phyloP scores from a whole-genome alignment of 2,113 vertebrate species.

The Atrichornis clamosus region DNA sequence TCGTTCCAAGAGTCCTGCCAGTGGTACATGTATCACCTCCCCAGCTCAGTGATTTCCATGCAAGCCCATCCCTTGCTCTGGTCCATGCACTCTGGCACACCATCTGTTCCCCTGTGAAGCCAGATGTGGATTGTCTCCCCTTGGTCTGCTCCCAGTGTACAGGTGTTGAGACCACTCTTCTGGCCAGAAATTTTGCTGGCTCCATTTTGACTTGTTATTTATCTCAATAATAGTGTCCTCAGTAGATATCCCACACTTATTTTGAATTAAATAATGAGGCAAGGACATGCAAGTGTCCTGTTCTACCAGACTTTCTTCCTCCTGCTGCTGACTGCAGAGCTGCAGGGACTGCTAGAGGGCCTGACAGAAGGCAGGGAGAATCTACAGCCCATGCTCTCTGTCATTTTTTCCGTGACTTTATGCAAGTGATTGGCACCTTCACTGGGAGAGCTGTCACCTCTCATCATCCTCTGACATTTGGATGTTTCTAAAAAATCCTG shows the following conservation, averaged over 20 bases:
- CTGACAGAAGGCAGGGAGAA: neutral
- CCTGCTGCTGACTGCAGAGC: neutral
- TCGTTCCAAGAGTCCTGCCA: neutral
- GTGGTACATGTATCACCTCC: neutral
- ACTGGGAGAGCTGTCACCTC: constrained; percentile 25
- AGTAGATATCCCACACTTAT: neutral
- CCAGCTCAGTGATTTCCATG: rapidly evolving
- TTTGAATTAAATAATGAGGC: neutral
- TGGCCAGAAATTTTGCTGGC: neutral
- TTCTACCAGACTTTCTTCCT: neutral
- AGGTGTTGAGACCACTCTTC: neutral
- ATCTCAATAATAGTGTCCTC: neutral
- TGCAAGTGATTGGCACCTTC: constrained; percentile 36
- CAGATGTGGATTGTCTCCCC: neutral
- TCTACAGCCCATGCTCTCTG: neutral
- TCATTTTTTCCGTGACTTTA: neutral
- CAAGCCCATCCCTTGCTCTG: neutral
- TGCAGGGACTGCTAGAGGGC: neutral
- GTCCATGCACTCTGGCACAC: neutral
- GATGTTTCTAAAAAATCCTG: constrained; percentile 1
- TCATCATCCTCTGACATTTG: constrained; percentile 4
- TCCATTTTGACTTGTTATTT: neutral
- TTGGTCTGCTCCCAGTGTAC: neutral
- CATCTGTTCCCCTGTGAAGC: neutral
- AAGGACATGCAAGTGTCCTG: neutral